Evolutionary conservation across 2,797 vertebrate genomes (phyloP), one percentile per base, ranked within the genome.

Genomic region (Muscicapa comitata): DNA sequence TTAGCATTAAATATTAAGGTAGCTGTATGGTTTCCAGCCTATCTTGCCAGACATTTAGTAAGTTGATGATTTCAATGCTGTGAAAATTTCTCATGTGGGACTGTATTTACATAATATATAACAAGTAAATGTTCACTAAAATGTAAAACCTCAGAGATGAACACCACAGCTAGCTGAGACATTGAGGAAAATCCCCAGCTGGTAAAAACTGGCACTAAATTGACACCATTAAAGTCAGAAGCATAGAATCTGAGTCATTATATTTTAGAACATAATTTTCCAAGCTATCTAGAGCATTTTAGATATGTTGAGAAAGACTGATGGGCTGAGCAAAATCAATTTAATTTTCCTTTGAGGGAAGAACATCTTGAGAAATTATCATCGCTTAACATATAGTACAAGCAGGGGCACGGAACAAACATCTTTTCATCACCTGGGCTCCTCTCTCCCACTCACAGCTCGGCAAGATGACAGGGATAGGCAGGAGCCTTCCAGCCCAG

Each of bases 311-410:
- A 91, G 77, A 72, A 63, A 88, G 75, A 91, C 68, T 86, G 78
- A 95, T 88, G 78, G 84, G 40, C 78, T 91, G 54, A 86, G 50
- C 15, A 86, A 89, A 95, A 94, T 96, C 75, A 88, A 86, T 85
- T 88, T 57, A 37, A 54, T 93, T 89, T 96, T 84, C 83, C 71
- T 94, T 88, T 74, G 91, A 88, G 76, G 73, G 85, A 93, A 93
- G 82, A 94, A 35, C 42, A 57, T 71, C 48, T 51, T 53, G 40
- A 88, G 85, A 70, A 86, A 90, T 95, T 78, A 85, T 79, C 28
- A n/a, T 82, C 25, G 2, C 24, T 89, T 91, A 94, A 70, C 26
- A 45, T 20, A 20, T 1, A 82, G 59, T 7, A 4, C 29, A 54
- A 80, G 58, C 79, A 82, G 82, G 33, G 59, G 85, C 35, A 62